Percentiles rank a stretch among this genome's conserved stretches.
These are phyloP conservation scores for Vulpes lagopus DNA, from an alignment of 2,113 vertebrate species.

Conservation along the genomic window DNA sequence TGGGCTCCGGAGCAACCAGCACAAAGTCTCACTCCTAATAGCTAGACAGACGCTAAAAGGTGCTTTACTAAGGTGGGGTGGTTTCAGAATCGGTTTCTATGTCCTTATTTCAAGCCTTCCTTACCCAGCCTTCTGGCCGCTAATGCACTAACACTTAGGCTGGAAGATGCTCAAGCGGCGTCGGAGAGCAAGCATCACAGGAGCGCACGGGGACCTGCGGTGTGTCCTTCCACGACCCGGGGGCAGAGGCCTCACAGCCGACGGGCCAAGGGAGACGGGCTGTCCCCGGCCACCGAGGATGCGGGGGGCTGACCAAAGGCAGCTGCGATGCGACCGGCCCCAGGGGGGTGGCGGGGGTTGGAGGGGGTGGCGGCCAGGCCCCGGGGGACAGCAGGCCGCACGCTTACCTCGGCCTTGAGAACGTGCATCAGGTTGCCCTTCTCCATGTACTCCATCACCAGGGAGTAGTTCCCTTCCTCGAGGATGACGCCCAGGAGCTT, in stretches of 20 bases:
- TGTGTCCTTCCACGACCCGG: too few relatives aligned
- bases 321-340: background rate
- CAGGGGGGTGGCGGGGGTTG: too few relatives aligned
- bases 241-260: too few relatives aligned
- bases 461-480: constrained; percentile 94
- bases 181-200: background rate
- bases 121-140: background rate
- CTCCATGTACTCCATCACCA: constrained; percentile 96
- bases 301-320: background rate
- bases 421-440: constrained; percentile 94
- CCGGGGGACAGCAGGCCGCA: fast-evolving
- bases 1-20: background rate
- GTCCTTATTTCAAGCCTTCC: background rate
- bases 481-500: constrained; percentile 94
- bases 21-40: background rate
- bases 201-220: too few relatives aligned
- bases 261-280: too few relatives aligned
- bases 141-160: background rate
- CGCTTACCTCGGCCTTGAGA: constrained; percentile 88
- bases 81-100: background rate
- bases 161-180: background rate
- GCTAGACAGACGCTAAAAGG: background rate
- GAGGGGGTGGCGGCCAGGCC: too few relatives aligned
- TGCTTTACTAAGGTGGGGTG: background rate
- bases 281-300: too few relatives aligned